phyloP scores from a whole-genome alignment of 2,888 invertebrate genomes.

The Linnaemya tessellans region DNA sequence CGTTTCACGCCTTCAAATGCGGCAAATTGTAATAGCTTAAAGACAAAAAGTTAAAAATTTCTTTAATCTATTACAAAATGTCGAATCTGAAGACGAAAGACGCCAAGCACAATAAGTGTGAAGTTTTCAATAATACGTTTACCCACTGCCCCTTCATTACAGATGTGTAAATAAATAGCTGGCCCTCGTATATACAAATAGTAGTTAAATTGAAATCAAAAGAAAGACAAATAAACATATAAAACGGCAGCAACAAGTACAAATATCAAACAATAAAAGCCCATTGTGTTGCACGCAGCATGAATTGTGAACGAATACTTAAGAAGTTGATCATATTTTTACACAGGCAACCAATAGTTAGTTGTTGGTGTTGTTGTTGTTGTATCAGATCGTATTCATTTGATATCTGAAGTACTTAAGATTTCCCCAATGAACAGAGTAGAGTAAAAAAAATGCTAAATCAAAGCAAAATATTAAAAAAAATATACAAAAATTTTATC shows the following conservation, averaged over 20 bases:
- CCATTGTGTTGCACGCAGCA: conserved; percentile 24
- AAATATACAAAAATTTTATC: neutral
- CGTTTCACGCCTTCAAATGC: too few species aligned
- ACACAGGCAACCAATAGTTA: neutral
- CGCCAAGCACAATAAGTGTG: too few species aligned
- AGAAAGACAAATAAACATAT: neutral
- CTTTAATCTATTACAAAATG: too few species aligned
- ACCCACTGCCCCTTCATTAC: too few species aligned
- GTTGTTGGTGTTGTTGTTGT: neutral
- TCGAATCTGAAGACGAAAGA: too few species aligned
- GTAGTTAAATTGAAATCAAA: conserved; percentile 20
- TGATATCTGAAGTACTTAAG: conserved; percentile 37
- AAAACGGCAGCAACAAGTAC: conserved; percentile 22
- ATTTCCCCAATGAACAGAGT: conserved; percentile 12
- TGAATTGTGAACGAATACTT: conserved; percentile 30
- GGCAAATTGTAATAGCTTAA: too few species aligned
- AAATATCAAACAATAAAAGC: conserved; percentile 50
- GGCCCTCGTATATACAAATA: conserved; percentile 10
- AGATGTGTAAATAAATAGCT: too few species aligned
- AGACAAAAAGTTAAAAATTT: too few species aligned
- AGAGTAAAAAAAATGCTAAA: conserved; percentile 21
- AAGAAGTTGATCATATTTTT: conserved; percentile 45
- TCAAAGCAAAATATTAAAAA: neutral
- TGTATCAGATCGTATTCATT: conserved; percentile 18
- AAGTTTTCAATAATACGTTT: too few species aligned